Conservation (phyloP, 1,140 invertebrate genomes). For the Chymomyza costata region DNA sequence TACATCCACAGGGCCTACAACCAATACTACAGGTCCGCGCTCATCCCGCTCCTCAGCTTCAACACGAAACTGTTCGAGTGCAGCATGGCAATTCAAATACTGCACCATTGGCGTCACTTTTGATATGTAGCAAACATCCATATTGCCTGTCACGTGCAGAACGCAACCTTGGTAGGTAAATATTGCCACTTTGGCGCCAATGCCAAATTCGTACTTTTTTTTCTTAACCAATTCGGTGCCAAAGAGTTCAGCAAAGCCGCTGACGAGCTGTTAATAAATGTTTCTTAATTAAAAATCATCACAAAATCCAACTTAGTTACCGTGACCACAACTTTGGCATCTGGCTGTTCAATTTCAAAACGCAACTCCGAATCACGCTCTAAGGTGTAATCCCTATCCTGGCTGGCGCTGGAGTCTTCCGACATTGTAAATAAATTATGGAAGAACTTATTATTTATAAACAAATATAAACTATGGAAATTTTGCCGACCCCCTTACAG, state of each 20-base stretch:
- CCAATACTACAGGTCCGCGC: slow-evolving; percentile 89
- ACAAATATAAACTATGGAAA: too few species aligned
- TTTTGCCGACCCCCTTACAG: too few species aligned
- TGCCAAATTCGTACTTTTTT: slow-evolving; percentile 92
- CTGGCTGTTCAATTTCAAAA: slow-evolving; percentile 94
- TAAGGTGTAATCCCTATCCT: slow-evolving; percentile 84
- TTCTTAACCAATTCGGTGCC: slow-evolving; percentile 96
- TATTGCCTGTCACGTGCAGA: slow-evolving; percentile 88
- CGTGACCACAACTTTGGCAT: slow-evolving; percentile 88
- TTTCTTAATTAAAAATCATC: slow-evolving; percentile 37
- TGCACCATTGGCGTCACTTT: slow-evolving; percentile 95
- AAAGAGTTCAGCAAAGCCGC: slow-evolving; percentile 95
- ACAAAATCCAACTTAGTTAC: slow-evolving; percentile 76
- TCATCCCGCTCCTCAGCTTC: slow-evolving; percentile 85
- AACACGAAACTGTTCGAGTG: slow-evolving; percentile 90
- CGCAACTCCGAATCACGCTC: slow-evolving; percentile 91
- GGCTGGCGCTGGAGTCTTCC: slow-evolving; percentile 36
- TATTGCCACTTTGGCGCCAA: slow-evolving; percentile 95
- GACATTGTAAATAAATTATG: slow-evolving; percentile 32
- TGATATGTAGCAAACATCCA: slow-evolving; percentile 94
- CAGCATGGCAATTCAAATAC: slow-evolving; percentile 95
- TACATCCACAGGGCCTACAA: slow-evolving; percentile 96
- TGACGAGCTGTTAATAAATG: slow-evolving; percentile 81
- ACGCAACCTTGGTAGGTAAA: slow-evolving; percentile 97
- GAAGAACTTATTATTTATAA: neutral